Evolutionary conservation across 2,113 vertebrate genomes (phyloP), one percentile per base, ranked within the genome.

Genomic region (Phycodurus eques): DNA sequence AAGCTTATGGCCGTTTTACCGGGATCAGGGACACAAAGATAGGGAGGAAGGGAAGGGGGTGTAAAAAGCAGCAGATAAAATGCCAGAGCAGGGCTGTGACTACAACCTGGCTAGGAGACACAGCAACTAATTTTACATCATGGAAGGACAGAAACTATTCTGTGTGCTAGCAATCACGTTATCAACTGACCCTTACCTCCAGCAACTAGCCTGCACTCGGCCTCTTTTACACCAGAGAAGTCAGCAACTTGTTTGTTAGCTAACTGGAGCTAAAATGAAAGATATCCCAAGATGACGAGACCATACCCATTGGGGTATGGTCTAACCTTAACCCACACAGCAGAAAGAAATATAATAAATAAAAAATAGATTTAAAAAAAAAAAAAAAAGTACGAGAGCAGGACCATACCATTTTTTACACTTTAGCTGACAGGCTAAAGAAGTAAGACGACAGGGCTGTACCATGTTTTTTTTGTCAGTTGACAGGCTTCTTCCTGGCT

Each of bases 101-200:
- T 33, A 67, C 44, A 62, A 49, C n/a, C 27, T 19, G 42, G 17
- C 27, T 17, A 14, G 46, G 20, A 84, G 88, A 91, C 89, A 88
- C 71, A 92, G 91, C 85, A 90, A 84, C 76, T 76, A 81, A 84
- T 83, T 87, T 76, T 46, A 80, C 69, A 74, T 79, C 77, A 85
- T 84, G 81, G 75, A 71, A 39, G 43, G 49, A 51, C 59, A 61
- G 59, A 51, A 15, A 51, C 49, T 17, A 51, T 51, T 19, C 49
- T 35, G 3, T 31, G 10, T 27, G 57, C 15, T 31, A 31, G n/a
- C 57, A 27, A 31, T 31, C 12, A 13, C 2, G 4, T 14, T 12
- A 31, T 17, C 12, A 59, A 31, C 57, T 59, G 5, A 11, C 33
- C 22, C 27, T 59, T 13, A 59, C 22, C 5, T 59, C 27, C 11